Evolutionary conservation across 1,140 invertebrate genomes (phyloP), one percentile per base, ranked within the genome.

Genomic region (Drosophila subpulchrella): DNA sequence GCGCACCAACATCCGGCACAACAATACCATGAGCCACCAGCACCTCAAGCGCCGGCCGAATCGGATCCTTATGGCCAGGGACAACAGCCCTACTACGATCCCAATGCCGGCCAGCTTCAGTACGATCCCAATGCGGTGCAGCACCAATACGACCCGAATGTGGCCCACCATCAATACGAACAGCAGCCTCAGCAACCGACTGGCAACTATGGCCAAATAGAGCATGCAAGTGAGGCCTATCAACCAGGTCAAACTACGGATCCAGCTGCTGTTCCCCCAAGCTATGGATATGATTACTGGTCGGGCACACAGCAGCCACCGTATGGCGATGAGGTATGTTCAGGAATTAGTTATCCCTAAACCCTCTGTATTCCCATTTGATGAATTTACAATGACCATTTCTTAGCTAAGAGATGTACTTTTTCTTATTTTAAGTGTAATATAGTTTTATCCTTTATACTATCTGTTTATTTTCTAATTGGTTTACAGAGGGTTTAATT

Each of bases 301-400:
- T 54, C 71, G 38, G 58, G 54, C 41, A 72, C 75, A 27, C 79
- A 78, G 50, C 80, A 86, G 58, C 82, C 70, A 17, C 77, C 82
- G 1, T 90, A 89, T 41, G 83, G 84, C 60, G 84, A 88, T 47
- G 83, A 88, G 83, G 83, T 88, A 71, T 39, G 83, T 72, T 39
- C 12, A 36, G 11, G 36, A 15, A 15, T 6, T 46, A 65, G 13
- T 12, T 20, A 4, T 12, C 11, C 53, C 24, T 2, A 46, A 24
- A 27, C 38, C 44, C 56, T 58, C 39, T 76, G 55, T 42, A 42
- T 60, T 39, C 38, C 55, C 44, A 56, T 30, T 30, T 34, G n/a
- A 24, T 10, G 20, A 0, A 1, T 20, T 20, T 20, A 20, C 20
- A 20, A 34, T 2, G 27, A 27, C 27, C 0, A 27, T 27, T 27